Evolutionary conservation across 2,113 vertebrate species (phyloP).

Genomic region (Salvator merianae): DNA sequence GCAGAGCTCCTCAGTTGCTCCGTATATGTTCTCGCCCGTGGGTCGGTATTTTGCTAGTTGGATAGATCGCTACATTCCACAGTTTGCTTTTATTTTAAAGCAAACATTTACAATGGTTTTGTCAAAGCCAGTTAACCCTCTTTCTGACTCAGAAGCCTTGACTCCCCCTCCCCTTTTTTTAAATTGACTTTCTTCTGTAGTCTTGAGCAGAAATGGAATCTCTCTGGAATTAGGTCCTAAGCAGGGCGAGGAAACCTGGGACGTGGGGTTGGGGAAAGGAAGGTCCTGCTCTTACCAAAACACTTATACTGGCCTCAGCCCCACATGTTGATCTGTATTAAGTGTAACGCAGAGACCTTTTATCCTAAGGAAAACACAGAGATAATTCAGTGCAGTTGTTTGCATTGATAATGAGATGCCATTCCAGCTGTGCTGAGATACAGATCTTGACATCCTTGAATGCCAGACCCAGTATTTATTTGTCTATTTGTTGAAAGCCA

Average conservation of each 20-base stretch:
- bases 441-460: not conserved
- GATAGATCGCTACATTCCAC: not conserved
- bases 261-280: slow-evolving; percentile 30
- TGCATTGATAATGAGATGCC: slow-evolving; percentile 51
- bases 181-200: too few species aligned
- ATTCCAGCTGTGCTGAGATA: slow-evolving; percentile 1
- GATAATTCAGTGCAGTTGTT: slow-evolving; percentile 62
- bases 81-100: not conserved
- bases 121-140: not conserved
- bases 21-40: not conserved
- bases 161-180: slow-evolving; percentile 54
- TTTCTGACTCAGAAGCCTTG: slow-evolving; percentile 61
- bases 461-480: not conserved
- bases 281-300: slow-evolving; percentile 62
- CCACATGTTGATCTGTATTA: slow-evolving; percentile 58
- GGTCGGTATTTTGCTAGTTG: not conserved
- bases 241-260: slow-evolving; percentile 47
- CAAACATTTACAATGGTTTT: slow-evolving; percentile 49
- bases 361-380: slow-evolving; percentile 67
- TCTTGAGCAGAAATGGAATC: slow-evolving; percentile 62
- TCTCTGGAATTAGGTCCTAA: slow-evolving; percentile 51
- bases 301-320: slow-evolving; percentile 64
- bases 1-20: not conserved
- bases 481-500: not conserved
- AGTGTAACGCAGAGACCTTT: slow-evolving; percentile 62